Base-by-base conservation (phyloP, 1,140 invertebrate genomes). In the Wasmannia auropunctata region DNA sequence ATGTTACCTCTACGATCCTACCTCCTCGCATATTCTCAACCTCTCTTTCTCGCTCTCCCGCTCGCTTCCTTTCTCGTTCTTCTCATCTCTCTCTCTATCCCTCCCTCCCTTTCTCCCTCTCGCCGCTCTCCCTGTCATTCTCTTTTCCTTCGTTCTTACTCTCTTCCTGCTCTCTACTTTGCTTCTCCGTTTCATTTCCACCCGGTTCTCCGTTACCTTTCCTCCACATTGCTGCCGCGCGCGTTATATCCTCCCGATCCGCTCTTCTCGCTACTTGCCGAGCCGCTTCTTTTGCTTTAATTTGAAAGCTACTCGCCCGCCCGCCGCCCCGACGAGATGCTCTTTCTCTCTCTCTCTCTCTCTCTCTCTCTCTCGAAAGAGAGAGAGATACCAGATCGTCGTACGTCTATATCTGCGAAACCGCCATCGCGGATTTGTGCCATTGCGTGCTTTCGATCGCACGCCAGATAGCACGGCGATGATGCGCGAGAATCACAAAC, bases 1-100 rank as follows among this genome's bases (percentile, higher is more conserved):
- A 93, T 93, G 87, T 92, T 94, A 94, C 92, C 93, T 94, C 92
- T 94, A 93, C 91, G 91, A 93, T 92, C 92, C 91, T 93, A 91
- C 93, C 90, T 92, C 88, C 81, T 90, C 86, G 91, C 88, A 70
- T 56, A 74, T 63, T n/a, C 76, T 49, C 67, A 34, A 22, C 85
- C 77, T 65, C 76, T 58, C 88, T 75, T 81, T 76, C 67, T 72
- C 60, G 63, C 31, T 54, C 75, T 46, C 37, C 51, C 75, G 16
- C 72, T 70, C 77, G 54, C 54, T 87, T 85, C 80, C 79, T 74
- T 91, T 90, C 88, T 86, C 89, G 46, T 40, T 79, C 58, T 62
- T 81, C 56, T 37, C 31, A 69, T 90, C 88, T 69, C 65, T 85
- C 80, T 83, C 88, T 87, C 58, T 87, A 83, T 34, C 75, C 34